Percentiles rank a stretch among this genome's conserved stretches.
Evolutionary conservation across 2,113 vertebrate genomes (phyloP).

Genomic region (Pluvianellus socialis): DNA sequence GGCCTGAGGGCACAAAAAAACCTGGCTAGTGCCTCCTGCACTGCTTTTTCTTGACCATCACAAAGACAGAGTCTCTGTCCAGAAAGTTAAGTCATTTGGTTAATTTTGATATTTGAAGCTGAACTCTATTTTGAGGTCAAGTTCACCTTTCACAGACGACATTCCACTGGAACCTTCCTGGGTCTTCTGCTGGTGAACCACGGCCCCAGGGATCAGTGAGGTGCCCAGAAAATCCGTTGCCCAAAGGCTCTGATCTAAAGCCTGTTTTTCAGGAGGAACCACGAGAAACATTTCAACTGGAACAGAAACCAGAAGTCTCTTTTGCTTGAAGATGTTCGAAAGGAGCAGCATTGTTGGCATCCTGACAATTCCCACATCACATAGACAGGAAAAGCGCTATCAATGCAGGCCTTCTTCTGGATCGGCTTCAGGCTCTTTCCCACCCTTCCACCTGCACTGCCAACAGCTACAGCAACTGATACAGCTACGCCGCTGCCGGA

Average conservation of each 20-base stretch:
- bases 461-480: background rate
- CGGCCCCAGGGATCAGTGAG: background rate
- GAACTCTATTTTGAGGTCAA: background rate
- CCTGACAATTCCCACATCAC: slow-evolving; percentile 47
- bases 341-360: slow-evolving; percentile 36
- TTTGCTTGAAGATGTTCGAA: slow-evolving; percentile 18
- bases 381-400: background rate
- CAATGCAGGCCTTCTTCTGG: slow-evolving; percentile 47
- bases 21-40: background rate
- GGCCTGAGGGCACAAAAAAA: background rate
- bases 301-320: slow-evolving; percentile 24
- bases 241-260: background rate
- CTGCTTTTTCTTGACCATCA: background rate
- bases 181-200: background rate
- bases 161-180: background rate
- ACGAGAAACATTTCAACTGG: slow-evolving; percentile 3
- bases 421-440: slow-evolving; percentile 35
- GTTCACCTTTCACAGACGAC: background rate
- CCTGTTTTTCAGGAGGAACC: background rate
- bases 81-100: background rate
- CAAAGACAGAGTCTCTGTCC: background rate
- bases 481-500: background rate
- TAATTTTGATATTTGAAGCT: background rate
- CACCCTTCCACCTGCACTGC: slow-evolving; percentile 32
- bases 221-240: background rate